phyloP scores from a whole-genome alignment of 2,888 invertebrate genomes.

The Polyploca ridens region DNA sequence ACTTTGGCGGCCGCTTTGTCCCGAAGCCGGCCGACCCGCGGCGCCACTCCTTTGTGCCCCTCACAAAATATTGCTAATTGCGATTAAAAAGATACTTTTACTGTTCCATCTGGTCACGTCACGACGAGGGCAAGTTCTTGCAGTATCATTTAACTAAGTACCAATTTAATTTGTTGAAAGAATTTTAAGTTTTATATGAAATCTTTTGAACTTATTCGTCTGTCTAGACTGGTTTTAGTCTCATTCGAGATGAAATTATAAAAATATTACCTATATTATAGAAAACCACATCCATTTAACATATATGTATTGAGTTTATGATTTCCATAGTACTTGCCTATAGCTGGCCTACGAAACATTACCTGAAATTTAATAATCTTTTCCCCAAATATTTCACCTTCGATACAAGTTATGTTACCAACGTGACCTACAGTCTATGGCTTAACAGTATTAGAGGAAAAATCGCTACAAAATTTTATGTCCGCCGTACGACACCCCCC shows the following conservation, averaged over 20 bases:
- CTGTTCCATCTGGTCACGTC: slow-evolving; percentile 21
- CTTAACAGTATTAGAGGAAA: slow-evolving; percentile 72
- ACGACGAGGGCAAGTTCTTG: slow-evolving; percentile 8
- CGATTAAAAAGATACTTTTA: slow-evolving; percentile 67
- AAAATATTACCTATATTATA: not conserved
- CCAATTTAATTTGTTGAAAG: not conserved
- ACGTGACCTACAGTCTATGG: slow-evolving; percentile 73
- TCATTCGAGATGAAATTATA: no score
- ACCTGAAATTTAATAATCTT: slow-evolving; percentile 33
- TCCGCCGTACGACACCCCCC: slow-evolving; percentile 74
- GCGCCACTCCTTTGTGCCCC: slow-evolving; percentile 71
- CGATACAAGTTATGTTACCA: slow-evolving; percentile 63
- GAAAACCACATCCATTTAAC: not conserved
- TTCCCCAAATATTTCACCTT: slow-evolving; percentile 52
- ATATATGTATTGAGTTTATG: not conserved
- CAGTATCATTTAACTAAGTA: slow-evolving; percentile 15
- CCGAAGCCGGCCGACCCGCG: slow-evolving; percentile 61
- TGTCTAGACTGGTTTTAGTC: not conserved
- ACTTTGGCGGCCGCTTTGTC: slow-evolving; percentile 61
- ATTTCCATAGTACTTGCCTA: not conserved
- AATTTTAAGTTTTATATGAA: not conserved
- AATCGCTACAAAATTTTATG: slow-evolving; percentile 82
- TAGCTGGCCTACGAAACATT: slow-evolving; percentile 17
- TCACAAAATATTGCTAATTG: slow-evolving; percentile 78
- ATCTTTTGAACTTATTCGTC: not conserved